A percentile compares a stretch with the other conserved stretches of the same genome.
phyloP scores from a whole-genome alignment of 2,797 vertebrate genomes.

The Mionectes olivaceus region DNA sequence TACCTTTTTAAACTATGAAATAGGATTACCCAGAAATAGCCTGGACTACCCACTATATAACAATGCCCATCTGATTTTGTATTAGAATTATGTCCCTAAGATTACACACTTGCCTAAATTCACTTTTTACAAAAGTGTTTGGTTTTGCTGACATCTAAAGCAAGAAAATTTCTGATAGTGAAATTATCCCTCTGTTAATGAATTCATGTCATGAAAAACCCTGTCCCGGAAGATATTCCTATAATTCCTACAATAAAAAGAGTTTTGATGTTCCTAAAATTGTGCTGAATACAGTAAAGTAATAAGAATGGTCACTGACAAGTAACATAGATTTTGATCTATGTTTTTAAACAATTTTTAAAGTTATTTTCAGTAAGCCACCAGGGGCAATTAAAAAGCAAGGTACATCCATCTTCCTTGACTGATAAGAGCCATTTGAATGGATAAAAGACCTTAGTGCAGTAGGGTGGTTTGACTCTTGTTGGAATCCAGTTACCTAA shows the following conservation, averaged over 20 bases:
- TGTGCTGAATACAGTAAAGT: background rate
- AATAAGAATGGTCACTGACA: background rate
- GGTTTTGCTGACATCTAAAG: background rate
- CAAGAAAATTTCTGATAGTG: background rate
- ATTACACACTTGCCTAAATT: background rate
- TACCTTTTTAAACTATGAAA: background rate
- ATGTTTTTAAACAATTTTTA: background rate
- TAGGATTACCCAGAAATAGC: background rate
- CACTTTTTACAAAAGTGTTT: background rate
- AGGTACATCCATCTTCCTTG: background rate
- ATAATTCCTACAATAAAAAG: background rate
- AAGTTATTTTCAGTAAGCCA: constrained; percentile 7
- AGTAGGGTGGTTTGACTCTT: background rate
- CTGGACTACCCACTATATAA: background rate
- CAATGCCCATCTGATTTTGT: background rate
- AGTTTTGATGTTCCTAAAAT: background rate
- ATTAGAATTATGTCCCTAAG: accelerated
- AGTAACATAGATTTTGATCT: background rate
- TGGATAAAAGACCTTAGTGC: background rate
- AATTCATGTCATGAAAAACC: background rate
- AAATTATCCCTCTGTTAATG: background rate
- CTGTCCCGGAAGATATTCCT: background rate
- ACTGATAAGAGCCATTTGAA: background rate
- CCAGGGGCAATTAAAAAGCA: background rate
- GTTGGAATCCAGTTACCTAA: background rate